These are phyloP conservation scores for Battus philenor DNA, from an alignment of 1,140 invertebrate genomes.

Conservation along the genomic window DNA sequence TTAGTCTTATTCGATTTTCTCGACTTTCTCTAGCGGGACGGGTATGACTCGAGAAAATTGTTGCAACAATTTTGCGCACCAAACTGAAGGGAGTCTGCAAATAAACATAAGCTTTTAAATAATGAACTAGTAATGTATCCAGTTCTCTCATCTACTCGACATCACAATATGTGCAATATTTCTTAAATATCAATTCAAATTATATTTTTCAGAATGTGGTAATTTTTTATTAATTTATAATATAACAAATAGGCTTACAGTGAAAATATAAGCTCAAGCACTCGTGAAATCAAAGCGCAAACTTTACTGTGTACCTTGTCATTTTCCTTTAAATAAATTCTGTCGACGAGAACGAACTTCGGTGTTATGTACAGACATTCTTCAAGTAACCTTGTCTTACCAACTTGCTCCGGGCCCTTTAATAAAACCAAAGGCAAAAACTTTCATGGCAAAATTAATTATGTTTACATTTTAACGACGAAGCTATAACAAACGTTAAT, in stretches of 20 bases:
- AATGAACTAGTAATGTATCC: not conserved
- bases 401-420: constrained; percentile 76
- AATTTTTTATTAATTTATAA: not conserved
- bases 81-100: constrained; percentile 56
- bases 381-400: constrained; percentile 78
- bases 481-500: no score
- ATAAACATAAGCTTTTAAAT: constrained; percentile 1
- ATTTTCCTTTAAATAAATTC: constrained; percentile 42
- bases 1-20: constrained; percentile 54
- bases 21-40: constrained; percentile 38
- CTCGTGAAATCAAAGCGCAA: not conserved
- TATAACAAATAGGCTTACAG: not conserved
- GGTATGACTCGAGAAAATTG: constrained; percentile 19
- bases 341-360: constrained; percentile 50
- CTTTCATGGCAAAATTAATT: no score
- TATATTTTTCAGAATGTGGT: no score
- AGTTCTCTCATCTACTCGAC: not conserved
- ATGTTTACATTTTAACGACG: no score
- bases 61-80: constrained; percentile 57
- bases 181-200: no score
- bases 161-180: no score
- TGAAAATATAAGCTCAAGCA: not conserved
- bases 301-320: constrained; percentile 39
- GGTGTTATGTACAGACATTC: constrained; percentile 74
- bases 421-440: no score